phyloP scores from a whole-genome alignment of 1,140 invertebrate species.

The Anoplolepis gracilipes region DNA sequence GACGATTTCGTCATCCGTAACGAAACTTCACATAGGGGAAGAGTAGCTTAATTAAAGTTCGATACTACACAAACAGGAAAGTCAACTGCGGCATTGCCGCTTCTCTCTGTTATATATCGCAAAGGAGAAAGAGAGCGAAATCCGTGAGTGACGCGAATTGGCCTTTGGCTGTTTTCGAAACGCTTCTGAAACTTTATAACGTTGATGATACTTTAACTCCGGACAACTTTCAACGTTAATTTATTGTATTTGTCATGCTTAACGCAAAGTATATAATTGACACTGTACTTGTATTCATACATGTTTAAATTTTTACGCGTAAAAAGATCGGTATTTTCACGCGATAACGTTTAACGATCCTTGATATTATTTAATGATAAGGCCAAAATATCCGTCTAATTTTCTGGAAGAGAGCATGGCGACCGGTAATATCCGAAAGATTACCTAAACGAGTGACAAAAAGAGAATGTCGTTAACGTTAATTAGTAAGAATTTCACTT shows the following conservation, averaged over 20 bases:
- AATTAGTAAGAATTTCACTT: conserved; percentile 80
- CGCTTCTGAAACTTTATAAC: conserved; percentile 33
- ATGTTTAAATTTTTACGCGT: neutral
- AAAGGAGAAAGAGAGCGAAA: conserved; percentile 12
- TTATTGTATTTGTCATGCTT: neutral
- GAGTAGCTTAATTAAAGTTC: conserved; percentile 63
- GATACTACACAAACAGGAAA: conserved; percentile 40
- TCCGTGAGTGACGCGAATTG: conserved; percentile 48
- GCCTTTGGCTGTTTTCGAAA: conserved; percentile 40
- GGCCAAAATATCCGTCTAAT: conserved; percentile 15
- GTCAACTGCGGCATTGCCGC: conserved; percentile 1
- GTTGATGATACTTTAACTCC: conserved; percentile 27
- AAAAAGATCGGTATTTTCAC: neutral
- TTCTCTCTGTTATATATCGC: neutral
- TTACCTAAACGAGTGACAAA: conserved; percentile 49
- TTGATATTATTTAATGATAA: conserved; percentile 12
- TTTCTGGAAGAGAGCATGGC: neutral
- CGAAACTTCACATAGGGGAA: conserved; percentile 13
- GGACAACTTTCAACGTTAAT: conserved; percentile 12
- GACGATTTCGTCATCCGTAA: conserved; percentile 33
- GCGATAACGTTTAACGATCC: neutral
- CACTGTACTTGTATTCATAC: neutral
- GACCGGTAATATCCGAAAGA: conserved; percentile 40
- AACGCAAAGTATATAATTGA: neutral
- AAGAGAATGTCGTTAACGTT: conserved; percentile 76